Evolutionary conservation across 2,888 invertebrate species (phyloP).

Genomic region (Dryobotodes eremita): DNA sequence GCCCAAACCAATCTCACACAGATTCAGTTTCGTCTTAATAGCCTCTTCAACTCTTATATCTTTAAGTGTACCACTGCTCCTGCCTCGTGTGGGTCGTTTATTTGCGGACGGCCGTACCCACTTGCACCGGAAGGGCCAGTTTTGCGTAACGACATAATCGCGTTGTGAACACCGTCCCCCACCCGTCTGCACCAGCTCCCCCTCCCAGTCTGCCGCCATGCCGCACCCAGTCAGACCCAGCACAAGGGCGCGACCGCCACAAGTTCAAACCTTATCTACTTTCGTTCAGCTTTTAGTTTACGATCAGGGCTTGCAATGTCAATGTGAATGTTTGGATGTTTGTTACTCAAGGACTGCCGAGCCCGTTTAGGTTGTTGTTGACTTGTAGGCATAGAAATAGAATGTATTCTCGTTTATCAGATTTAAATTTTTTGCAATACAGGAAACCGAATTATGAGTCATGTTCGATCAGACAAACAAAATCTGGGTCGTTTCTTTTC

Average conservation of each 20-base stretch:
- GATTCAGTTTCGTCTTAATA: background rate
- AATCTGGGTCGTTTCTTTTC: background rate
- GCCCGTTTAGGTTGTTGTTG: background rate
- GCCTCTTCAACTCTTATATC: constrained; percentile 1
- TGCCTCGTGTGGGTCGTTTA: constrained; percentile 45
- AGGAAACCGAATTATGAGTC: constrained; percentile 1
- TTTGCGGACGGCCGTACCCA: constrained; percentile 57
- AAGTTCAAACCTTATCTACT: constrained; percentile 55
- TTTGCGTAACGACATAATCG: constrained; percentile 68
- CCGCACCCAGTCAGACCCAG: constrained; percentile 49
- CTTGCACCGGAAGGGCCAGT: constrained; percentile 66
- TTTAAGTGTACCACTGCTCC: background rate
- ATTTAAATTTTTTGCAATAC: constrained; percentile 9
- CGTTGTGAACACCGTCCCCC: constrained; percentile 14
- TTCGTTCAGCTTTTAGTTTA: constrained; percentile 23
- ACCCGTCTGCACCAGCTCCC: background rate
- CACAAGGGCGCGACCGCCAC: constrained; percentile 51
- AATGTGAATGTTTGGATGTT: constrained; percentile 1
- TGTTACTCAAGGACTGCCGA: background rate
- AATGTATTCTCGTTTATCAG: background rate
- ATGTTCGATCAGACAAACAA: background rate
- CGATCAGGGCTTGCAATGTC: constrained; percentile 22
- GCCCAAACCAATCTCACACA: background rate
- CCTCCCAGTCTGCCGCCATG: constrained; percentile 20
- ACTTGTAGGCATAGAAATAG: background rate